phyloP scores from a whole-genome alignment of 2,888 invertebrate species.

The Herminia tarsipennalis region DNA sequence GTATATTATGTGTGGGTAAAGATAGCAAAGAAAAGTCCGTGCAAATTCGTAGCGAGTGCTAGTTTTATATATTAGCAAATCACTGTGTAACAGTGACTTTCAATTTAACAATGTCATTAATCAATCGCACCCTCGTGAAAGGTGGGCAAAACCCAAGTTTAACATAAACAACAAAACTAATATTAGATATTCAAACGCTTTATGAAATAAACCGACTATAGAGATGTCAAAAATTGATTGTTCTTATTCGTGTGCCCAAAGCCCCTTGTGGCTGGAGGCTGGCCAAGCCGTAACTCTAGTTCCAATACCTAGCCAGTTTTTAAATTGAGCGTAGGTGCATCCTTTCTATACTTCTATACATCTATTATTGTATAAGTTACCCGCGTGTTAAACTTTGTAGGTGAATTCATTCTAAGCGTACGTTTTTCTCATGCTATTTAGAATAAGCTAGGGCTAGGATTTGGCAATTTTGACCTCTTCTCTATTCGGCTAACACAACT shows the following conservation, averaged over 20 bases:
- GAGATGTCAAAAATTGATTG: slow-evolving; percentile 50
- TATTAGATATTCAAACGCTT: slow-evolving; percentile 12
- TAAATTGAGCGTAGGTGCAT: slow-evolving; percentile 45
- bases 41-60: too few relatives aligned
- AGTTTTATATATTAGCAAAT: too few relatives aligned
- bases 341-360: slow-evolving; percentile 14
- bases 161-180: neutral
- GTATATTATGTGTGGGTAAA: too few relatives aligned
- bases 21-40: too few relatives aligned
- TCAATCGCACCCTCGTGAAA: too few relatives aligned
- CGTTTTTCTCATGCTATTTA: too few relatives aligned
- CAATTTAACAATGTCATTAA: too few relatives aligned
- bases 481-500: too few relatives aligned
- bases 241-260: slow-evolving; percentile 47
- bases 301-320: slow-evolving; percentile 50
- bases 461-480: too few relatives aligned
- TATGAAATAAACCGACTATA: slow-evolving; percentile 34
- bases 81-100: too few relatives aligned
- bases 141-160: too few relatives aligned
- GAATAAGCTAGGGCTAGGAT: too few relatives aligned
- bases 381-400: neutral
- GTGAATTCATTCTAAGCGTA: slow-evolving; percentile 1
- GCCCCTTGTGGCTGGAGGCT: slow-evolving; percentile 44
- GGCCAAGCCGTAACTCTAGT: slow-evolving; percentile 55
- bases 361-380: slow-evolving; percentile 1